Percentiles rank a stretch among this genome's conserved stretches.
Conservation (phyloP, 2,888 invertebrate genomes). For the Norana najaformis region DNA sequence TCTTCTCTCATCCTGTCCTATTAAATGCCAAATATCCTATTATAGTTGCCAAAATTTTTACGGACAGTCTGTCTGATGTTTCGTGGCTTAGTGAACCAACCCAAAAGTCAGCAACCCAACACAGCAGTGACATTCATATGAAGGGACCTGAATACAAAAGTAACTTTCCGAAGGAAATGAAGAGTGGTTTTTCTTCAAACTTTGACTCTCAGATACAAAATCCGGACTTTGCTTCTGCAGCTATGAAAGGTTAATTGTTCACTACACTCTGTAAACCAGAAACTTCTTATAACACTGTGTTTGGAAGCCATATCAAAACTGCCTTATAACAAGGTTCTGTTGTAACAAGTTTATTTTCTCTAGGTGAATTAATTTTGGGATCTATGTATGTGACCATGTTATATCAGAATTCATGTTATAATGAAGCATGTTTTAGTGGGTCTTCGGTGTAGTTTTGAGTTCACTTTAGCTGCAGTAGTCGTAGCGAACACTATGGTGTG, state of each 20-base stretch:
- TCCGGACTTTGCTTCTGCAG: neutral
- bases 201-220: neutral
- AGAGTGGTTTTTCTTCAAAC: constrained; percentile 13
- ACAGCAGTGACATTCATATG: neutral
- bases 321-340: too few species aligned
- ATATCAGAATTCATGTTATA: too few species aligned
- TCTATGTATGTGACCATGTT: too few species aligned
- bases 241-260: neutral
- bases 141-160: neutral
- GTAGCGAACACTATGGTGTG: neutral
- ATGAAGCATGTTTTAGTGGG: too few species aligned
- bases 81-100: neutral
- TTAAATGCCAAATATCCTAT: too few species aligned
- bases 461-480: neutral
- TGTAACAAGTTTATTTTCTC: too few species aligned
- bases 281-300: too few species aligned
- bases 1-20: neutral
- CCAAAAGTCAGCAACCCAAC: neutral
- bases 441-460: neutral
- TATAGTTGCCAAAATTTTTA: neutral
- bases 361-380: too few species aligned
- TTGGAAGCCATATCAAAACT: too few species aligned
- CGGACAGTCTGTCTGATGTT: neutral
- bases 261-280: too few species aligned
- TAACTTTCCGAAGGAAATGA: neutral